Evolutionary conservation across 1,140 invertebrate species (phyloP), one percentile per base, ranked within the genome.

Genomic region (Matsumurasca onukii): DNA sequence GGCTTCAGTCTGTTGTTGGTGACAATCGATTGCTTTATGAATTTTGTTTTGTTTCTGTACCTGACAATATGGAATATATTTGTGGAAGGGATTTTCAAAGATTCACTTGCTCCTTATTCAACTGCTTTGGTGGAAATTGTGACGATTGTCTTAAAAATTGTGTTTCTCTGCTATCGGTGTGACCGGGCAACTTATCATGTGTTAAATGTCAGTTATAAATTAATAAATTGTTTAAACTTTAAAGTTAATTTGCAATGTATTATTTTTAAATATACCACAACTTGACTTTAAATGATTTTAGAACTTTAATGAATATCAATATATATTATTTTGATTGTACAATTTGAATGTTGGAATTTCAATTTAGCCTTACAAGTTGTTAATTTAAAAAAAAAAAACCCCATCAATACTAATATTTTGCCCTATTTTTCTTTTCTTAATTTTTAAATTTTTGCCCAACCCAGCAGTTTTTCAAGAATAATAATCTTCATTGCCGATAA

Each of bases 21-120:
- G 15, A 65, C 27, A 15, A 25, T 65, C 31, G 62, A 65, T 27
- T 45, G 39, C 25, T 65, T 65, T 17, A 22, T 31, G n/a, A 31
- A 65, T 20, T 45, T 65, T 39, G 62, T 65, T 2, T 48, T 65
- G 62, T 65, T 65, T 48, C 62, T 65, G 9, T 65, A 65, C 31
- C 20, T 45, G 3, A 25, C 39, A 1, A 27, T 65, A 25, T 65
- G 62, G 62, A 65, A 31, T 13, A 9, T 45, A 65, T 24, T 65
- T 3, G 62, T 65, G n/a, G 62, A 65, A 48, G 39, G 39, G 17
- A 12, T 65, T 1, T 65, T 45, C 15, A 17, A 48, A n/a, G 29
- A 45, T 22, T 65, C n/a, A 24, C 17, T 39, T 5, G 24, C 27
- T 9, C 62, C 62, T 22, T 65, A 45, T 25, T 5, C 48, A 5